A percentile compares a stretch with the other conserved stretches of the same genome.
Evolutionary conservation across 2,888 invertebrate species (phyloP).

Genomic region (Diarsia brunnea): DNA sequence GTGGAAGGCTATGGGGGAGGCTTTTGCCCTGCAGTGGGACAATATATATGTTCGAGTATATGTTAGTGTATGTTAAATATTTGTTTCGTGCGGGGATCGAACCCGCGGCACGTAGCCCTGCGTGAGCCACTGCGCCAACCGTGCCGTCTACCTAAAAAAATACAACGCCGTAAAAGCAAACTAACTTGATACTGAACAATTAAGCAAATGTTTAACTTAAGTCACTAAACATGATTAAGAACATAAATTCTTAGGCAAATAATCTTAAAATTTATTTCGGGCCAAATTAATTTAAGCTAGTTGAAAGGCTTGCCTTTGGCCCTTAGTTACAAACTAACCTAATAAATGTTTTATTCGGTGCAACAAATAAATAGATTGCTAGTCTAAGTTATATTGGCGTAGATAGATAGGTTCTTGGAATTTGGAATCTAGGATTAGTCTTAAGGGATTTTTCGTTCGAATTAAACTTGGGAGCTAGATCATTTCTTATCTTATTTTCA

Average conservation of each 20-base stretch:
- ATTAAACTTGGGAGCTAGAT: constrained; percentile 22
- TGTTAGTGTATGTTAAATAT: no score
- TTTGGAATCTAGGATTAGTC: constrained; percentile 23
- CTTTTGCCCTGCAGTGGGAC: no score
- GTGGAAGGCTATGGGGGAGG: no score
- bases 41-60: no score
- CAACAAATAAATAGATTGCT: constrained; percentile 61
- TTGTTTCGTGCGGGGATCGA: no score
- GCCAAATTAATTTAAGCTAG: constrained; percentile 42
- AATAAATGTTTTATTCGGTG: constrained; percentile 53
- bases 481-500: constrained; percentile 33
- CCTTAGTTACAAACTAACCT: constrained; percentile 55
- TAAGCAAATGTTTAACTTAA: constrained; percentile 27
- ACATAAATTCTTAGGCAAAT: constrained; percentile 44
- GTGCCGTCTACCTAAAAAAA: no score
- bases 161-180: neutral
- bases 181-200: constrained; percentile 7
- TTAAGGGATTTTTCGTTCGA: constrained; percentile 38
- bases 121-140: no score
- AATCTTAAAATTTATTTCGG: constrained; percentile 39
- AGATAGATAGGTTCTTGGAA: constrained; percentile 23
- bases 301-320: constrained; percentile 42
- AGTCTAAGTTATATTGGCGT: constrained; percentile 38
- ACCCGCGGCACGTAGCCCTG: no score
- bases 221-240: constrained; percentile 44